phyloP scores from a whole-genome alignment of 2,113 vertebrate species.

The Aldabrachelys gigantea region DNA sequence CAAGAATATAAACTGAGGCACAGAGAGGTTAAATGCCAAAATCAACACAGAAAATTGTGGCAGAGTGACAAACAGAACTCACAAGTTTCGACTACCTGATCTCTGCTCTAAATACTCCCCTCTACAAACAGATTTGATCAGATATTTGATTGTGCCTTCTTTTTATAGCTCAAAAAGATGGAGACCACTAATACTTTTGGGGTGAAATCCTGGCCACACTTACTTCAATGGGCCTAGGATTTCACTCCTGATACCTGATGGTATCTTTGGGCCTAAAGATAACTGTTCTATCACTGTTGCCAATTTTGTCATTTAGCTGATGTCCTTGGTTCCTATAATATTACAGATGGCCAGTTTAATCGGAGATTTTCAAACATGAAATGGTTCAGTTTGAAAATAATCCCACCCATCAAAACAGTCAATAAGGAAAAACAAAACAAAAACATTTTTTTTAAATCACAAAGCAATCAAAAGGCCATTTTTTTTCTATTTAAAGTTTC shows the following conservation, averaged over 20 bases:
- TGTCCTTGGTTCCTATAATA: not conserved
- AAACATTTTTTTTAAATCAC: not conserved
- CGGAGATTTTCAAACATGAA: conserved; percentile 26
- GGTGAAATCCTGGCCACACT: not conserved
- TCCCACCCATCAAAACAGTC: not conserved
- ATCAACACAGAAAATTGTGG: not conserved
- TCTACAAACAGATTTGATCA: not conserved
- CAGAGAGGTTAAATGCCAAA: not conserved
- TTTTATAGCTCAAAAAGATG: not conserved
- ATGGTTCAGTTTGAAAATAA: conserved; percentile 6
- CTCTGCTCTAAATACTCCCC: not conserved
- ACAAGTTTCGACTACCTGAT: not conserved
- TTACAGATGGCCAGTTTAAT: not conserved
- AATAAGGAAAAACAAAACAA: not conserved
- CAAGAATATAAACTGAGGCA: not conserved
- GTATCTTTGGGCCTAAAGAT: not conserved
- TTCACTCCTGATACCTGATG: not conserved
- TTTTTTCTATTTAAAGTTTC: not conserved
- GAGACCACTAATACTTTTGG: not conserved
- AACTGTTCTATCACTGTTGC: accelerated
- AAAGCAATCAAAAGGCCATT: not conserved
- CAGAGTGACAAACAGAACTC: not conserved
- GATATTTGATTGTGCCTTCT: not conserved
- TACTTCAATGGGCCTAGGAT: not conserved
- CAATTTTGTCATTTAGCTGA: not conserved